Evolutionary conservation across 2,113 vertebrate species (phyloP), one percentile per base, ranked within the genome.

Genomic region (Amazona vittata): DNA sequence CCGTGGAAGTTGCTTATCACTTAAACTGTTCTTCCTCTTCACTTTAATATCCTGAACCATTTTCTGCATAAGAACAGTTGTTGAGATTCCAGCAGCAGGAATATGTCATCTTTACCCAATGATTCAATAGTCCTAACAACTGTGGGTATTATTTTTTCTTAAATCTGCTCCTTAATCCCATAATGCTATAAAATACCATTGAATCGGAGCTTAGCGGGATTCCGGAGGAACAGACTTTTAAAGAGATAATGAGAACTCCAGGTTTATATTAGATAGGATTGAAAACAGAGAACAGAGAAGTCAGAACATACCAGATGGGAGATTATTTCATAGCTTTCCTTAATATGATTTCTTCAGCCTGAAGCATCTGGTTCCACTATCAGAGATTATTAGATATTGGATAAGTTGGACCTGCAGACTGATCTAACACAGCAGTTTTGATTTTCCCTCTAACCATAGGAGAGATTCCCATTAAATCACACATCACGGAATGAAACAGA

Each of bases 91-190:
- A 71, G 94, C 93, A 94, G 90, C 74, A 94, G 86, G 86, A 82
- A 69, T 62, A 57, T 92, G 86, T 82, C 89, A 91, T 75, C 91
- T 82, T 88, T 89, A 65, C 80, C 83, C 94, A 84, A 5, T 21
- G 92, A 90, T 91, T 93, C 91, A 91, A 93, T 9, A 92, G 77
- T 73, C 83, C 57, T 47, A 79, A 79, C 86, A 95, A 90, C 39
- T 69, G 81, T 49, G 77, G 90, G 83, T 89, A 95, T 96, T 96
- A 94, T 82, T 97, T 93, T 76, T 79, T 79, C 95, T 94, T 94
- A 95, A 93, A 89, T 85, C 96, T 95, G 62, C 74, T 86, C 41
- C 80, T 95, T 94, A 96, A 96, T 97, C 95, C 96, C 80, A 87
- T 97, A 95, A 96, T 89, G 80, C 92, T 80, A 92, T 81, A 92